Evolutionary conservation across 2,888 invertebrate genomes (phyloP).

Genomic region (Boloria euphrosyne): DNA sequence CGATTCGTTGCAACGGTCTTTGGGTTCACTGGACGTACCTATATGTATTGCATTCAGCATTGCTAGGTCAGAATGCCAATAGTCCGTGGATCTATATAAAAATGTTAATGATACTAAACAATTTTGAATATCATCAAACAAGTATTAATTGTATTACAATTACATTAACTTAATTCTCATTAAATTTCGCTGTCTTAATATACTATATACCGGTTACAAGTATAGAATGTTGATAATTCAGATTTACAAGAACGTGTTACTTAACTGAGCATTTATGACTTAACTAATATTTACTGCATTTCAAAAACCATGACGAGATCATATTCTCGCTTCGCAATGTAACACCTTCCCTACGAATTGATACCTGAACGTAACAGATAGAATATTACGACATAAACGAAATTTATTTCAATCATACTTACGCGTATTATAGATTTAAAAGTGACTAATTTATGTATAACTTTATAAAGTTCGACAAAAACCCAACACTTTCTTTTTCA

Average conservation of each 20-base stretch:
- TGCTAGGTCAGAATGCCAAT: slow-evolving; percentile 26
- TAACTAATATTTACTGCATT: slow-evolving; percentile 17
- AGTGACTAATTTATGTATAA: no score
- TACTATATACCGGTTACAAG: background rate
- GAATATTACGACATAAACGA: background rate
- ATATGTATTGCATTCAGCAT: slow-evolving; percentile 24
- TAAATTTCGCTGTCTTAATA: background rate
- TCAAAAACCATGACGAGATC: slow-evolving; percentile 18
- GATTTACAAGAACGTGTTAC: slow-evolving; percentile 7
- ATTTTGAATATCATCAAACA: background rate
- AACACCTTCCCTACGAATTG: slow-evolving; percentile 12
- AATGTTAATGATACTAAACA: background rate
- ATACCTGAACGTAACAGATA: background rate
- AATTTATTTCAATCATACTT: background rate
- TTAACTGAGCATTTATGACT: slow-evolving; percentile 6
- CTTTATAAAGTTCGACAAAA: no score
- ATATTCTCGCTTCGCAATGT: slow-evolving; percentile 7
- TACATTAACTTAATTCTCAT: no score
- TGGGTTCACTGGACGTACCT: slow-evolving; percentile 37
- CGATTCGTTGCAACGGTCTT: slow-evolving; percentile 41
- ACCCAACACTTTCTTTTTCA: slow-evolving; percentile 30
- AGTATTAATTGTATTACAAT: no score
- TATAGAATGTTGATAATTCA: background rate
- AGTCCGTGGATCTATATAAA: background rate
- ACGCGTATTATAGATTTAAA: background rate